These are phyloP conservation scores for Neodon shergylaensis DNA, from an alignment of 2,113 vertebrate genomes.

Conservation along the genomic window DNA sequence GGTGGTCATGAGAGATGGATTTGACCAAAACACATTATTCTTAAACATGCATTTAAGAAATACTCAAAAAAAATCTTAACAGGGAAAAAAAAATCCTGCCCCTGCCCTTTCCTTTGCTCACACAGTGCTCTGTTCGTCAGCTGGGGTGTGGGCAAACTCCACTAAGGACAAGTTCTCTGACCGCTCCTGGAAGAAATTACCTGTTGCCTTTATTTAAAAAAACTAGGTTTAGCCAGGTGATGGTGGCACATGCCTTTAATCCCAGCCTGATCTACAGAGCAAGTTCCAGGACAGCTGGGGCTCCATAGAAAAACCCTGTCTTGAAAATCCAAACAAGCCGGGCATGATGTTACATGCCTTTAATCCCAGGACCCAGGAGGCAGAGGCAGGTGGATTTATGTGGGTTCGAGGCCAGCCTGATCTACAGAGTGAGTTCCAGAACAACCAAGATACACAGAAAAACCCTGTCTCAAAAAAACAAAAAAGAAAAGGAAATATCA, in stretches of 20 bases:
- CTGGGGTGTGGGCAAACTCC: slow-evolving; percentile 22
- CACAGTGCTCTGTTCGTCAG: neutral
- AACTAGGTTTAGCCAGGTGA: neutral
- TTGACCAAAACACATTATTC: neutral
- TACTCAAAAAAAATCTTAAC: neutral
- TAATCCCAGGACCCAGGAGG: no score
- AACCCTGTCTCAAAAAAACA: neutral
- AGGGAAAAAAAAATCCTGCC: neutral
- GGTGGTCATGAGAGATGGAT: neutral
- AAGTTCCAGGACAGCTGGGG: neutral
- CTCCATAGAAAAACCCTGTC: neutral
- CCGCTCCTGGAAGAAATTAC: slow-evolving; percentile 9
- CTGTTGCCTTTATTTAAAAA: neutral
- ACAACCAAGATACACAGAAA: neutral
- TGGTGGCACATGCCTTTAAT: neutral
- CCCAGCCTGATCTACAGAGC: neutral
- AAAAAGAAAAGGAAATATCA: neutral
- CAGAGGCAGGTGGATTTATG: no score
- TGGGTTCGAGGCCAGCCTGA: neutral
- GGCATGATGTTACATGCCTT: no score
- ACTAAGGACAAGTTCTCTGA: neutral
- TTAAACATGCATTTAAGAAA: neutral
- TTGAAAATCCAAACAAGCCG: neutral
- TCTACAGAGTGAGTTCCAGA: neutral
- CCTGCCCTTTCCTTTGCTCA: neutral